Base-by-base conservation (phyloP, 2,113 vertebrate species). In the Pangasianodon gigas region DNA sequence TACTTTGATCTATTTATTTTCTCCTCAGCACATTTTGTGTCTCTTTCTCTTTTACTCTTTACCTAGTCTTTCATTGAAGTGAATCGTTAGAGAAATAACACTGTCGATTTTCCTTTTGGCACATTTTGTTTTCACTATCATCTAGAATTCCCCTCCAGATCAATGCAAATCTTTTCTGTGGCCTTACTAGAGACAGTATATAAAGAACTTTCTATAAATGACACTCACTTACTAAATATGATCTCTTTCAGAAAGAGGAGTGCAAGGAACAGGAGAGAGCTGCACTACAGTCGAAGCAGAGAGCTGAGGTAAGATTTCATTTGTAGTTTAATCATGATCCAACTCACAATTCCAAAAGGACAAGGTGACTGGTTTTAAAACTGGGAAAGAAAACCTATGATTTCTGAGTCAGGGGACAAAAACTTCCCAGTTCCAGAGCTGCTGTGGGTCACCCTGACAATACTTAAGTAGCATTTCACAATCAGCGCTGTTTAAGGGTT, bases 171-270 rank as follows among this genome's bases (percentile, higher is more conserved):
- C 19, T 74, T 74, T 74, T 74, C 18, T 44, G 37, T 54, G 19
- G 74, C 19, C 8, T 46, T 24, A 26, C 6, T 46, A 4, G 75
- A 48, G 44, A 79, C 37, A 0, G 8, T 44, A 21, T 75, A 4
- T 21, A 44, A 79, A 48, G 11, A 79, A 29, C 19, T 24, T 75
- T 26, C 21, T 79, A 29, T 79, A 29, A 26, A 79, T 79, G 8
- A 29, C 26, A 29, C 26, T 51, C 46, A 16, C 13, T 7, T 0
- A 80, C 41, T 48, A 80, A 14, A 54, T 82, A 32, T 26, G 0
- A 44, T 91, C 0, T 86, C 1, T 84, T 83, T 41, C 51, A 94
- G 93, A 93, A 85, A 29, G 89, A 90, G n/a, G 91, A 93, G 71
- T 87, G 41, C 52, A 80, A 92, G 58, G 84, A 92, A 46, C 88